phyloP scores from a whole-genome alignment of 2,113 vertebrate genomes.

The Leuciscus idus region DNA sequence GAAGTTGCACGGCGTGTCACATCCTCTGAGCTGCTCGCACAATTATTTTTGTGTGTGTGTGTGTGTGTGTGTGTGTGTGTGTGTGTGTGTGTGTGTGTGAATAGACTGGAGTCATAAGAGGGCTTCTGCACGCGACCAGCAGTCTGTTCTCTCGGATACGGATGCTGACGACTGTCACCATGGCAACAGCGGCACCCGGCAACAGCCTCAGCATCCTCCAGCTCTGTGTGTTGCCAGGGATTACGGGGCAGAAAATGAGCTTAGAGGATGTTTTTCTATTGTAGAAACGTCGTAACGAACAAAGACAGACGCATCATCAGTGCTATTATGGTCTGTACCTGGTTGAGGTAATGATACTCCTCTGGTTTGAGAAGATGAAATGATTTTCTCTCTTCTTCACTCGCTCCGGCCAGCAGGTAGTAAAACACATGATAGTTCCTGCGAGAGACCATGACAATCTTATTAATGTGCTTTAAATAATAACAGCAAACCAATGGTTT shows the following conservation, averaged over 20 bases:
- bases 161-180: constrained; percentile 61
- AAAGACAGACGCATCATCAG: background rate
- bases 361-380: constrained; percentile 93
- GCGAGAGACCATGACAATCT: constrained; percentile 1
- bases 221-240: constrained; percentile 51
- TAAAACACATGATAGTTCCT: constrained; percentile 99
- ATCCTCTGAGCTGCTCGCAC: background rate
- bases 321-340: constrained; percentile 73
- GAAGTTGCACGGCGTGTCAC: background rate
- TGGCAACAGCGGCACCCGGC: constrained; percentile 71
- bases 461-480: background rate
- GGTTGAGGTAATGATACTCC: constrained; percentile 96
- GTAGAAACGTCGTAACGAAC: background rate
- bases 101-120: background rate
- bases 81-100: background rate
- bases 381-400: constrained; percentile 87
- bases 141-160: constrained; percentile 52
- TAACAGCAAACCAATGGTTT: background rate
- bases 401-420: constrained; percentile 94
- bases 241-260: constrained; percentile 38
- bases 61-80: background rate
- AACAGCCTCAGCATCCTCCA: constrained; percentile 57
- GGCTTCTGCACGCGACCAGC: constrained; percentile 29
- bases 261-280: constrained; percentile 22
- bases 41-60: background rate